Evolutionary conservation across 2,888 invertebrate genomes (phyloP).

Genomic region (Pristionchus arcanus): DNA sequence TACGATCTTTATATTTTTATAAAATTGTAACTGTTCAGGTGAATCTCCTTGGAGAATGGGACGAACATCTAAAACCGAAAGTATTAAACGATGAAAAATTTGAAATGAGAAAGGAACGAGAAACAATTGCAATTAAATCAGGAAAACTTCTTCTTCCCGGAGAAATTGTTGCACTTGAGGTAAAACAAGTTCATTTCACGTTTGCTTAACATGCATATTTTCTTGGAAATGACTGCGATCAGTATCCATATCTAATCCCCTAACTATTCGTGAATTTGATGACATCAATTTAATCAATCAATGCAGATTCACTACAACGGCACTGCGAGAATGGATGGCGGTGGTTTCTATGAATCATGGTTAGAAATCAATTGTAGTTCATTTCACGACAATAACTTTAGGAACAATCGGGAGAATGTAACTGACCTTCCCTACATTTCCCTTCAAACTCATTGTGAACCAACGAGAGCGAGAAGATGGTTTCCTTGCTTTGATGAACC

Average conservation of each 20-base stretch:
- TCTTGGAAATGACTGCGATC: too few relatives aligned
- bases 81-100: not conserved
- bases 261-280: too few relatives aligned
- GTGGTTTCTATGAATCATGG: not conserved
- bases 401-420: not conserved
- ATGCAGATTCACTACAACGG: not conserved
- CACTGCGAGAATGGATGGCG: conserved; percentile 6
- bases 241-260: too few relatives aligned
- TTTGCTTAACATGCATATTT: too few relatives aligned
- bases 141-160: not conserved
- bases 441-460: not conserved
- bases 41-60: not conserved
- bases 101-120: not conserved
- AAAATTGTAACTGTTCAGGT: not conserved
- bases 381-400: not conserved
- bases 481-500: not conserved
- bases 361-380: not conserved
- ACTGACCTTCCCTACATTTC: not conserved
- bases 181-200: not conserved
- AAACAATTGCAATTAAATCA: not conserved
- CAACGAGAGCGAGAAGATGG: not conserved
- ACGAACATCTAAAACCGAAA: not conserved
- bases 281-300: too few relatives aligned
- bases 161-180: not conserved
- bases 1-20: not conserved